Conservation (phyloP, 2,113 vertebrate genomes). For the Burhinus bistriatus region DNA sequence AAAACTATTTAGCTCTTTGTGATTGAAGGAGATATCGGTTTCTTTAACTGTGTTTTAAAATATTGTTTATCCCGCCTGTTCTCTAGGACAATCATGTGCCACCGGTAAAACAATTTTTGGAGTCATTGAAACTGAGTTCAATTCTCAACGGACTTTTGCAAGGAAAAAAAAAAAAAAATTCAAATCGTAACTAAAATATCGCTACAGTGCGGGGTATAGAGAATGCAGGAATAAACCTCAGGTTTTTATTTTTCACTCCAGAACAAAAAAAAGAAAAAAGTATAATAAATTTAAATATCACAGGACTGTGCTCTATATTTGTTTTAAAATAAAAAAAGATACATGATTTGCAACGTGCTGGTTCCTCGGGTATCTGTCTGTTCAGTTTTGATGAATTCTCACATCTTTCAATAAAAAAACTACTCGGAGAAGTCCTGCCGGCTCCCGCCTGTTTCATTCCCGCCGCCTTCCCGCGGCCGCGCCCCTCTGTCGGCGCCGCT, state of each 20-base stretch:
- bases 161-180: neutral
- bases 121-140: neutral
- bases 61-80: constrained; percentile 79
- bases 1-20: constrained; percentile 87
- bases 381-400: constrained; percentile 81
- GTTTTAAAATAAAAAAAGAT: constrained; percentile 71
- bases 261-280: constrained; percentile 69
- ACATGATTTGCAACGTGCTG: constrained; percentile 86
- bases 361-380: constrained; percentile 82
- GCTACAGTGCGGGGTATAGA: constrained; percentile 71
- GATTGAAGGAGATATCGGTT: constrained; percentile 78
- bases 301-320: constrained; percentile 71
- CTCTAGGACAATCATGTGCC: constrained; percentile 80
- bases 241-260: constrained; percentile 90
- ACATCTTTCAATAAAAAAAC: constrained; percentile 90
- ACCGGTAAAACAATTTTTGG: constrained; percentile 61
- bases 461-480: neutral
- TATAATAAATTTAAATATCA: constrained; percentile 70
- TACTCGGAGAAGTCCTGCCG: constrained; percentile 51
- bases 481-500: neutral
- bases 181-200: neutral
- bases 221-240: constrained; percentile 84
- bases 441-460: neutral
- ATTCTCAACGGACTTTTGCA: neutral
- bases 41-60: constrained; percentile 80